These are phyloP conservation scores for Bucco capensis DNA, from an alignment of 2,113 vertebrate genomes.

Conservation along the genomic window DNA sequence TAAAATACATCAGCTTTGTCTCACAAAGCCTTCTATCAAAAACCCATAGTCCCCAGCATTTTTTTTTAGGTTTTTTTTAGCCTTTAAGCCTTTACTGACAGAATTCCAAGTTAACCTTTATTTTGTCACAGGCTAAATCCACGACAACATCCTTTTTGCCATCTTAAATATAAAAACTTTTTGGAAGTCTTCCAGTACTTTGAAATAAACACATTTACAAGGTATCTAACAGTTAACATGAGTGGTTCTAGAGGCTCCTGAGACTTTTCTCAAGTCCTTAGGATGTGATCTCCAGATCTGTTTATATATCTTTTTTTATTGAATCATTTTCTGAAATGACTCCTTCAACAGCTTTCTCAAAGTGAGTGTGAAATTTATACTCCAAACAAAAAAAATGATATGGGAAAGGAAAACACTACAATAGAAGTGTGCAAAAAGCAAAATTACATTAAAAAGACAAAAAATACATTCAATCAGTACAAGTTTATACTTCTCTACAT, in stretches of 20 bases:
- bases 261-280: constrained; percentile 8
- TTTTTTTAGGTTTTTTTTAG: background rate
- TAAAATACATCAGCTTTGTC: background rate
- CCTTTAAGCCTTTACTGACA: constrained; percentile 25
- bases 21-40: background rate
- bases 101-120: constrained; percentile 28
- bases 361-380: constrained; percentile 12
- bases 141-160: background rate
- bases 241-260: constrained; percentile 33
- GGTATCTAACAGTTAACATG: constrained; percentile 26
- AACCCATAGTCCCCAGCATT: background rate
- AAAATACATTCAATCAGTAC: background rate
- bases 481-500: background rate
- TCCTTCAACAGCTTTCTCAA: background rate
- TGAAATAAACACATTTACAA: constrained; percentile 47
- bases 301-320: constrained; percentile 19
- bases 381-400: constrained; percentile 16
- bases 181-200: constrained; percentile 41
- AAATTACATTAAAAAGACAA: background rate
- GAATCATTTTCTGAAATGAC: constrained; percentile 27
- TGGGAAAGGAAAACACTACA: background rate
- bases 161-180: constrained; percentile 17
- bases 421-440: background rate
- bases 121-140: constrained; percentile 24
- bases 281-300: background rate